A percentile compares a stretch with the other conserved stretches of the same genome.
Conservation (phyloP, 2,797 vertebrate species). For the Galagoides demidoff region DNA sequence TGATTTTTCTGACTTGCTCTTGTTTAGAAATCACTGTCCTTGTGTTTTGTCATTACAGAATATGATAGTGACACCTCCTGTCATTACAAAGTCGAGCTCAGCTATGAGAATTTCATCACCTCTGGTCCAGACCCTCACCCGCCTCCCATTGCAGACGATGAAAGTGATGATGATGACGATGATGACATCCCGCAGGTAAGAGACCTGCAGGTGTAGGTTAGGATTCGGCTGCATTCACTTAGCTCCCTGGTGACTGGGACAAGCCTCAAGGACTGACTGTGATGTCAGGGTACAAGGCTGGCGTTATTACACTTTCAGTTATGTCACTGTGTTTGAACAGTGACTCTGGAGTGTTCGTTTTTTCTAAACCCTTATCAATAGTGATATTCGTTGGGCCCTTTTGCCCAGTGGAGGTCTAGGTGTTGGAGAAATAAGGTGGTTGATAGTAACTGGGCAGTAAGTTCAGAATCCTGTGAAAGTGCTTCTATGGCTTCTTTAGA, state of each 20-base stretch:
- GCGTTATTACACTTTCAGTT: background rate
- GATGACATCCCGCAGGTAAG: constrained; percentile 96
- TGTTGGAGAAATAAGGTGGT: background rate
- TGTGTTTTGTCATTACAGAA: constrained; percentile 87
- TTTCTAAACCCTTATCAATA: background rate
- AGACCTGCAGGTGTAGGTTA: accelerated
- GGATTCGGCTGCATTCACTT: accelerated
- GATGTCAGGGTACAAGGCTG: background rate
- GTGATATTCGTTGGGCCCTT: background rate
- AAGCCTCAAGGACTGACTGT: background rate
- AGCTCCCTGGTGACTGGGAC: background rate
- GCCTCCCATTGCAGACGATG: constrained; percentile 96
- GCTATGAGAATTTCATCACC: constrained; percentile 97
- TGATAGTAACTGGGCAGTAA: background rate
- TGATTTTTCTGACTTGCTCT: background rate
- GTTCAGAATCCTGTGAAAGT: background rate
- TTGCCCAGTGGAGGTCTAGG: background rate
- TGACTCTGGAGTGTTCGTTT: background rate
- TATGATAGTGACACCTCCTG: constrained; percentile 97
- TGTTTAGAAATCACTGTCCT: background rate
- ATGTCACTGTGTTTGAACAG: background rate
- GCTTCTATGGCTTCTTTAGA: background rate
- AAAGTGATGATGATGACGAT: constrained; percentile 97
- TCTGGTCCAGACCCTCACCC: constrained; percentile 97
- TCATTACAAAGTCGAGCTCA: constrained; percentile 97